Base-by-base conservation (phyloP, 2,113 vertebrate genomes). In the Smithornis capensis region DNA sequence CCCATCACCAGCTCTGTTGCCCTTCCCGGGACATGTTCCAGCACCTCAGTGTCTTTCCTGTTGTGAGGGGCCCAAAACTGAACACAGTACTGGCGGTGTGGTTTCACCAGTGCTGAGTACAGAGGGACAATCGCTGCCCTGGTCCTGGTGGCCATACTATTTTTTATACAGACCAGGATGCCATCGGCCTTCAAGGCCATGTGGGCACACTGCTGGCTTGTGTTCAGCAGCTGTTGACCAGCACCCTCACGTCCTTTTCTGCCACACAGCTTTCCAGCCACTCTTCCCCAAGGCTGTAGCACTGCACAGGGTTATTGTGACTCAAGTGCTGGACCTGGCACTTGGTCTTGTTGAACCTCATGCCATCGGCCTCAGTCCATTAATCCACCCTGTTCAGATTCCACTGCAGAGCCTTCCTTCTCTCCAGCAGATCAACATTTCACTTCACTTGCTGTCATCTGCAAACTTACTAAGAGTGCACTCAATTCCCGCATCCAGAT, bases 1-100 rank as follows among this genome's bases (percentile, higher is more conserved):
- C 2, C 38, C 31, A 37, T 82, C 50, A 22, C 13, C 2, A 42
- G 19, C 14, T 62, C 25, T 1, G 1, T 5, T 75, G 62, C 23
- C 31, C n/a, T 59, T 59, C 62, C 64, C 19, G 47, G 55, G 44
- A 57, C 47, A 31, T 0, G 0, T 19, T 67, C 42, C 15, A 63
- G 47, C 25, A 68, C 11, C 37, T 68, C 71, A 23, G 0, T 10
- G 11, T 33, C 33, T 5, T 24, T 73, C 33, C 4, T 63, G 29
- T 14, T 28, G 5, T 19, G 12, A 91, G 16, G 18, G 1, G 1
- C 22, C 18, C 53, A 57, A 62, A 78, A 56, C 29, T 13, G 9
- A 27, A 78, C 78, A 74, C 37, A 57, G 42, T 3, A 78, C 3
- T 33, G 2, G 1, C 45, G 42, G 6, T 29, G 19, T 10, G 0